Evolutionary conservation across 2,888 invertebrate genomes (phyloP).

Genomic region (Scotopteryx bipunctaria): DNA sequence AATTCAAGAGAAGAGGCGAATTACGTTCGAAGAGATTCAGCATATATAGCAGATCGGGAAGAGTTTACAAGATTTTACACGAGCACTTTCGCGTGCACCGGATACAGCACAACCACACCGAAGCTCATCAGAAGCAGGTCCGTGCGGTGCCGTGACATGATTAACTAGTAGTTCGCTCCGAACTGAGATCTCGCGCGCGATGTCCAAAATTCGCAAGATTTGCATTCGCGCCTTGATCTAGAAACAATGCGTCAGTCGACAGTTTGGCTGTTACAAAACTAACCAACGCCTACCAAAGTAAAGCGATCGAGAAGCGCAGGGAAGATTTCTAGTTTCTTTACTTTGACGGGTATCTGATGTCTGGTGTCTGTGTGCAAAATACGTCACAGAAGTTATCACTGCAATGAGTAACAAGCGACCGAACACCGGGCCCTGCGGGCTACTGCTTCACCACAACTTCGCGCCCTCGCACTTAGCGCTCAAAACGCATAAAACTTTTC

Average conservation of each 20-base stretch:
- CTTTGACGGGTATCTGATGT: slow-evolving; percentile 18
- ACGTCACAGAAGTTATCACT: slow-evolving; percentile 8
- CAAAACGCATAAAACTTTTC: too few species aligned
- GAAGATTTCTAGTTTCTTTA: slow-evolving; percentile 25
- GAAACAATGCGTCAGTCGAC: slow-evolving; percentile 1
- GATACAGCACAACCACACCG: slow-evolving; percentile 14
- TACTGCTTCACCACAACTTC: slow-evolving; percentile 6
- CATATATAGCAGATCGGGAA: not conserved
- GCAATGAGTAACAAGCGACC: slow-evolving; percentile 8
- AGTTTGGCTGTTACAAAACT: not conserved
- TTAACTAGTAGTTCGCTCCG: slow-evolving; percentile 9
- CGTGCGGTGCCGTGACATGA: slow-evolving; percentile 20
- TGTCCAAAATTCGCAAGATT: not conserved
- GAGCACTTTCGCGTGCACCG: slow-evolving; percentile 2
- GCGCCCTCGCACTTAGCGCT: not conserved
- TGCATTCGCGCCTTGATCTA: not conserved
- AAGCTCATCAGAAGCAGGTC: slow-evolving; percentile 20
- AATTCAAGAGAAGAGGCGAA: too few species aligned
- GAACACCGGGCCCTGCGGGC: slow-evolving; percentile 6
- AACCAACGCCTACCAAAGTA: slow-evolving; percentile 6
- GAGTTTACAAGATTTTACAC: not conserved
- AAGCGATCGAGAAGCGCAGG: slow-evolving; percentile 19
- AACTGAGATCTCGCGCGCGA: slow-evolving; percentile 7
- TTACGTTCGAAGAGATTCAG: not conserved
- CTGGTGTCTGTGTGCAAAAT: too few species aligned